Evolutionary conservation across 2,113 vertebrate species (phyloP), one percentile per base, ranked within the genome.

Genomic region (Myotis yumanensis): DNA sequence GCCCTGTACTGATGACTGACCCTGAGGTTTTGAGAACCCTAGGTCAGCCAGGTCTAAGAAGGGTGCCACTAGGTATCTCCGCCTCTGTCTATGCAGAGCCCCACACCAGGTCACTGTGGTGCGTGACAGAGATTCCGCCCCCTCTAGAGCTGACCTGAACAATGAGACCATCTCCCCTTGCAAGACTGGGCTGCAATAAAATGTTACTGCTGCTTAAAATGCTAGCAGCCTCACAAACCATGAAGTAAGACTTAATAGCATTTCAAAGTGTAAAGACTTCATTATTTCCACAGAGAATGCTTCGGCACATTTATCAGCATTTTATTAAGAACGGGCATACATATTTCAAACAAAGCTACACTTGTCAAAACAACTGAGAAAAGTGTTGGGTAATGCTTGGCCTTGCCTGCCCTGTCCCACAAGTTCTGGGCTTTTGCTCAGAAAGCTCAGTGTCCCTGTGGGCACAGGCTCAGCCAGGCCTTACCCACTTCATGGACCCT

Each of bases 341-440:
- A 69, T 72, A 92, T 76, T 89, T 96, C 93, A 95, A 95, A 89
- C 93, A 95, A 95, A 96, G 84, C 83, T 80, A 89, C 46, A 89
- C 22, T 62, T 68, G 75, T 91, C 89, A 75, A 92, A 95, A 89
- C 90, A 95, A 82, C 6, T 51, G 86, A 75, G 59, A 62, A 35
- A 68, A 92, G 62, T 14, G 7, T 83, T 62, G 76, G 75, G 71
- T 59, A 51, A 77, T 14, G 75, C 20, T 72, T 18, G 37, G 86
- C 22, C 7, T 4, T 64, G 62, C 52, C 52, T 43, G 5, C 66
- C 30, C 8, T 3, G 46, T 4, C 11, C 23, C 20, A 10, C 8
- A 12, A 75, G 54, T 35, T 73, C 68, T 32, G 18, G 59, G 66
- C 71, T 75, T 89, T 35, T 16, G 52, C 32, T 17, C 23, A 46